A percentile compares a stretch with the other conserved stretches of the same genome.
These are phyloP conservation scores for Anastrepha ludens DNA, from an alignment of 1,140 invertebrate genomes.

Conservation along the genomic window DNA sequence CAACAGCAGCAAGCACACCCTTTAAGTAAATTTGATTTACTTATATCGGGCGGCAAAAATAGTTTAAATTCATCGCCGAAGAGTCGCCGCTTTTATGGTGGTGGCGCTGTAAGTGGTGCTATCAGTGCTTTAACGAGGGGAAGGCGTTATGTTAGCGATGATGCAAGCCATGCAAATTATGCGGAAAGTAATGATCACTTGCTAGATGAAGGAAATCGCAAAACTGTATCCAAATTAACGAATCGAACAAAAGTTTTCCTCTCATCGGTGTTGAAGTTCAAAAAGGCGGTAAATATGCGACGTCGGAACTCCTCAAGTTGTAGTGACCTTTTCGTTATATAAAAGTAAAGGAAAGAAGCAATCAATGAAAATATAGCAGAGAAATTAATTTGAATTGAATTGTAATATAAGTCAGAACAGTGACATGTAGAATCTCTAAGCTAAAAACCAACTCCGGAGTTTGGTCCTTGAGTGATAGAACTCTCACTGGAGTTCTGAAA, in stretches of 20 bases:
- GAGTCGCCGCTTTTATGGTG: slow-evolving; percentile 57
- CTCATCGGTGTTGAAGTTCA: slow-evolving; percentile 69
- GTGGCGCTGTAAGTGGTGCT: slow-evolving; percentile 52
- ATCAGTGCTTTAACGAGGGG: not conserved
- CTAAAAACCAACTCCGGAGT: too few species aligned
- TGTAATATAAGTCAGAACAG: too few species aligned
- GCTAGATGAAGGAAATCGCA: slow-evolving; percentile 63
- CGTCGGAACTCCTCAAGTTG: slow-evolving; percentile 70
- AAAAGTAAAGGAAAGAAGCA: slow-evolving; percentile 56
- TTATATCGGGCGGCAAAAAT: slow-evolving; percentile 55
- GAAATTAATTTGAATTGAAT: not conserved
- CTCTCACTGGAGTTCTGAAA: too few species aligned
- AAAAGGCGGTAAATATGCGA: slow-evolving; percentile 66
- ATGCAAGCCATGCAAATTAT: slow-evolving; percentile 5
- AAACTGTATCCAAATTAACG: slow-evolving; percentile 69
- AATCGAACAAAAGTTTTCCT: slow-evolving; percentile 69
- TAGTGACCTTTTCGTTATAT: slow-evolving; percentile 72
- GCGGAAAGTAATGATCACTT: slow-evolving; percentile 55
- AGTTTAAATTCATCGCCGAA: slow-evolving; percentile 58
- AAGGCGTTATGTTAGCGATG: slow-evolving; percentile 22
- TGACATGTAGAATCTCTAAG: too few species aligned
- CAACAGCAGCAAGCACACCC: slow-evolving; percentile 49
- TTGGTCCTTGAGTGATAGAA: too few species aligned
- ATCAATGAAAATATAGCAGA: not conserved
- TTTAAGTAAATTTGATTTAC: slow-evolving; percentile 66